Base-by-base conservation (phyloP, 2,797 vertebrate species). In the Meda fulgida region DNA sequence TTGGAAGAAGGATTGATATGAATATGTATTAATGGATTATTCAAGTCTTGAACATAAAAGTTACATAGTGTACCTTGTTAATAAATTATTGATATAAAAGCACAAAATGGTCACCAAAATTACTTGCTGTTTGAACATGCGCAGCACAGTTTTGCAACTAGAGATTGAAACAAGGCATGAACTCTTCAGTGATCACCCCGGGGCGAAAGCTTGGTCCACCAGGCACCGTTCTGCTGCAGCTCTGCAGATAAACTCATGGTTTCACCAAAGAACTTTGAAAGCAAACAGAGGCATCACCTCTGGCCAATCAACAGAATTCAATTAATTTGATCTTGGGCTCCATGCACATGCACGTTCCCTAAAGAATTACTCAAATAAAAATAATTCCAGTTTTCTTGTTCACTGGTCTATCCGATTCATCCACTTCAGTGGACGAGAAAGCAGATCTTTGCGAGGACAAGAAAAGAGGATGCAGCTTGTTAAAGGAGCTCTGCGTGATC, bases 301-400 rank as follows among this genome's bases (percentile, higher is more conserved):
- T 73, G 75, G 84, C 60, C 34, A 78, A n/a, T n/a, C n/a, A n/a
- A n/a, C 72, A 78, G 66, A 86, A 81, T 84, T 86, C 75, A 29
- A 84, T 81, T 78, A 23, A 78, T 26, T 78, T 77, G 48, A 82
- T 81, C n/a, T 63, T 40, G 34, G 38, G 67, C 43, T 70, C 6
- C 21, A 84, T 75, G 78, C 66, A 21, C 21, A 38, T 48, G 66
- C 29, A 16, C 0, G 5, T 7, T n/a, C 70, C 77, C 81, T 63
- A 36, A 72, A 70, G 51, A 71, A 43, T 69, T 40, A 75, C 79
- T 79, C 66, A 58, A 72, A 82, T 43, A 75, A 84, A 82, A 72
- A 79, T 36, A 79, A 63, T 19, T 58, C 6, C 40, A 7, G 29
- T 43, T 87, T 53, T 81, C 29, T 26, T 75, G 38, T 40, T 58